Conservation (phyloP, 2,113 vertebrate genomes). For the Thymallus thymallus region DNA sequence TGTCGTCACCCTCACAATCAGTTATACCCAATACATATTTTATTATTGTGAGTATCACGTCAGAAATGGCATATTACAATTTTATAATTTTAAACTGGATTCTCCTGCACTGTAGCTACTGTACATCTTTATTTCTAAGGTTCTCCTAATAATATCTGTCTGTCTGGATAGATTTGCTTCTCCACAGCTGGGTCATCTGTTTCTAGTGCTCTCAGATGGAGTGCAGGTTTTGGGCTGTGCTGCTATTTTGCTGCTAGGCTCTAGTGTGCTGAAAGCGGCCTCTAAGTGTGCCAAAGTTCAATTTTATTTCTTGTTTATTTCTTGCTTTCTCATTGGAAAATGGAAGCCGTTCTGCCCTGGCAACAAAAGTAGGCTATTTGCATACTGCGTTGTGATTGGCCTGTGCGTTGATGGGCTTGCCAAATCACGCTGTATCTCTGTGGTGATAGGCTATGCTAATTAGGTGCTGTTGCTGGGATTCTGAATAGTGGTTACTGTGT, state of each 20-base stretch:
- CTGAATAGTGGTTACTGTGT: conserved; percentile 86
- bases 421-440: conserved; percentile 86
- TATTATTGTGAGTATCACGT: not conserved
- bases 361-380: conserved; percentile 96
- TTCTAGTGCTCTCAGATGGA: conserved; percentile 69
- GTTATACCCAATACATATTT: not conserved
- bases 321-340: conserved; percentile 98
- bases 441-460: conserved; percentile 99
- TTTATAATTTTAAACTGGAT: conserved; percentile 7
- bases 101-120: conserved; percentile 21
- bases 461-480: conserved; percentile 98
- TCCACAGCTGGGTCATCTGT: conserved; percentile 66
- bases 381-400: conserved; percentile 91
- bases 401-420: conserved; percentile 72
- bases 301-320: conserved; percentile 97
- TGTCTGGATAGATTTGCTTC: conserved; percentile 61
- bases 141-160: conserved; percentile 61
- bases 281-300: conserved; percentile 96
- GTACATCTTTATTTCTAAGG: conserved; percentile 51
- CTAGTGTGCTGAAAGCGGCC: conserved; percentile 89
- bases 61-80: not conserved
- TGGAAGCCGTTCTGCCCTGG: conserved; percentile 93
- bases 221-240: conserved; percentile 73
- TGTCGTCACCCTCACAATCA: not conserved
- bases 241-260: conserved; percentile 77